Percentiles rank a stretch among this genome's conserved stretches.
phyloP scores from a whole-genome alignment of 2,888 invertebrate species.

The Gymnosoma rotundatum region DNA sequence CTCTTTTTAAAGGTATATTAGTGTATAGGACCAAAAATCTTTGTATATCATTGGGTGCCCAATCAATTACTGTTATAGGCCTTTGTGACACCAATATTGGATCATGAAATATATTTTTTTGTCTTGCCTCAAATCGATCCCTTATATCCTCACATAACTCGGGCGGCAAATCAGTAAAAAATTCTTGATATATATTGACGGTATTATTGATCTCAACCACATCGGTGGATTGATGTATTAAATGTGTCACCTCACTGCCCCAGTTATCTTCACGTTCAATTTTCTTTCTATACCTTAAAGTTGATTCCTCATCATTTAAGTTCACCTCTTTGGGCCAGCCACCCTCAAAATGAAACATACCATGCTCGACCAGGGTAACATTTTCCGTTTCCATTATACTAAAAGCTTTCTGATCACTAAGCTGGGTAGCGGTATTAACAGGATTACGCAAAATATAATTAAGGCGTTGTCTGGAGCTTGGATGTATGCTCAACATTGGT shows the following conservation, averaged over 20 bases:
- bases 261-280: constrained; percentile 91
- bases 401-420: constrained; percentile 82
- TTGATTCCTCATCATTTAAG: constrained; percentile 86
- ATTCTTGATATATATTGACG: constrained; percentile 90
- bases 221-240: constrained; percentile 72
- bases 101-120: constrained; percentile 88
- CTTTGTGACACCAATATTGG: constrained; percentile 80
- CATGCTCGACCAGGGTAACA: constrained; percentile 80
- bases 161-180: constrained; percentile 85
- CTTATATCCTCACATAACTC: constrained; percentile 82
- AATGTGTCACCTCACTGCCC: constrained; percentile 84
- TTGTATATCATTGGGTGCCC: constrained; percentile 85
- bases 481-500: constrained; percentile 85
- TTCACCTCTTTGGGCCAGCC: constrained; percentile 92
- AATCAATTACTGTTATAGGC: constrained; percentile 85
- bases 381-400: constrained; percentile 79
- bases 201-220: constrained; percentile 87
- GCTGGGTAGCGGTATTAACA: constrained; percentile 85
- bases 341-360: constrained; percentile 90
- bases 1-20: constrained; percentile 47
- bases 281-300: constrained; percentile 88
- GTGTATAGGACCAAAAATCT: constrained; percentile 76
- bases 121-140: constrained; percentile 84
- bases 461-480: constrained; percentile 83
- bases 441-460: constrained; percentile 85